Conservation (phyloP, 2,888 invertebrate species). For the Blomia tropicalis region DNA sequence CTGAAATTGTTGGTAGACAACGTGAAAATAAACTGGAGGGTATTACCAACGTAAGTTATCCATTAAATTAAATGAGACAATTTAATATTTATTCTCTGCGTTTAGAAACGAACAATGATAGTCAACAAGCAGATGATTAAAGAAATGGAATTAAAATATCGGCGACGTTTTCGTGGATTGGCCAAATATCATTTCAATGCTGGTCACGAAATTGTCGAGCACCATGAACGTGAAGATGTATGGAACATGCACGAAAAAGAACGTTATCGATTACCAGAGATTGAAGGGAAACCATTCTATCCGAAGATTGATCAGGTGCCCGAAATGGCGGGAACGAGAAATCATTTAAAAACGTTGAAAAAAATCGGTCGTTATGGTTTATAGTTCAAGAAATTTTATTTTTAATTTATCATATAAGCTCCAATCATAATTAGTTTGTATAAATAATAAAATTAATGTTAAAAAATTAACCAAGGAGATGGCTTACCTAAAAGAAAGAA, state of each 20-base stretch:
- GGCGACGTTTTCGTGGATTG: conserved; percentile 19
- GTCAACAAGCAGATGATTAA: not conserved
- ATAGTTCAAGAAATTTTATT: conserved; percentile 7
- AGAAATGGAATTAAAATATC: conserved; percentile 17
- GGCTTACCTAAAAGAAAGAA: not conserved
- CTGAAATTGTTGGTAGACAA: conserved; percentile 19
- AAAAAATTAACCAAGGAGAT: not conserved
- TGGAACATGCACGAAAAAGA: conserved; percentile 21
- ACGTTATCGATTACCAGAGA: conserved; percentile 2
- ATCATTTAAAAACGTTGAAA: not conserved
- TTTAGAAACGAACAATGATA: conserved; percentile 14
- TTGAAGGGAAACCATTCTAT: conserved; percentile 2
- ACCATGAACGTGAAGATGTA: conserved; percentile 18
- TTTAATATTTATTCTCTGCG: not conserved
- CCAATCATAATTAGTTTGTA: no score
- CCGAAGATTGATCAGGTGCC: conserved; percentile 19
- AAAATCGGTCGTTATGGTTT: conserved; percentile 16
- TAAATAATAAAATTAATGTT: conserved; percentile 2
- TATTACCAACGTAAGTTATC: conserved; percentile 12
- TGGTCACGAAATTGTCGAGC: conserved; percentile 20
- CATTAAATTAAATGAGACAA: not conserved
- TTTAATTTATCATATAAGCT: not conserved
- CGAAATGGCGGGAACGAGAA: not conserved
- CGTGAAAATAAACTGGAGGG: conserved; percentile 3
- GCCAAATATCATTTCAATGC: conserved; percentile 22